Conservation (phyloP, 2,888 invertebrate species). For the Seira sanloemensis region DNA sequence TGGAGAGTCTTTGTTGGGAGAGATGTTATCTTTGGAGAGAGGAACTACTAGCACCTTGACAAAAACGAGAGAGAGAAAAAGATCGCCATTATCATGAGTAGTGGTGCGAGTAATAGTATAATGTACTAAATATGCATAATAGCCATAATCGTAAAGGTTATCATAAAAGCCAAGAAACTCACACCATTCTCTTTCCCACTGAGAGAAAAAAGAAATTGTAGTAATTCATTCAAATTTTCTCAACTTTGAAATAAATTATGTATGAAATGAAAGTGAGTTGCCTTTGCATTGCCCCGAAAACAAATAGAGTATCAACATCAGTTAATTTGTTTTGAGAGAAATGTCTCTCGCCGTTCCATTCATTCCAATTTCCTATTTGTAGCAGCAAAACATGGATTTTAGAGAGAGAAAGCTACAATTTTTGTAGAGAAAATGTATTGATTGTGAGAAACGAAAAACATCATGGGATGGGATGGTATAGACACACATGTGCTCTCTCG, state of each 20-base stretch:
- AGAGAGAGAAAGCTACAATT: too few relatives aligned
- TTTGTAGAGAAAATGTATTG: too few relatives aligned
- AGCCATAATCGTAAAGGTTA: constrained; percentile 51
- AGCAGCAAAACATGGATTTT: too few relatives aligned
- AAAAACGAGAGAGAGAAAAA: neutral
- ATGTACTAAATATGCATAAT: constrained; percentile 60
- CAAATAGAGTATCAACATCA: constrained; percentile 10
- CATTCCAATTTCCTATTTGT: constrained; percentile 3
- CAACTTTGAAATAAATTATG: constrained; percentile 50
- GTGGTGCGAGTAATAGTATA: constrained; percentile 14
- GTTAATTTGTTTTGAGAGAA: neutral
- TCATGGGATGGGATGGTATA: too few relatives aligned
- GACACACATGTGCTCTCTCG: too few relatives aligned
- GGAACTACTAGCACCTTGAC: constrained; percentile 16
- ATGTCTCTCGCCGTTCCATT: too few relatives aligned
- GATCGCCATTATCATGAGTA: constrained; percentile 10
- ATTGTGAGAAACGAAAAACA: too few relatives aligned
- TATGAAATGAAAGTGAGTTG: constrained; percentile 21
- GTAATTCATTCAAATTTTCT: constrained; percentile 43
- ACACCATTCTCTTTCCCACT: constrained; percentile 14
- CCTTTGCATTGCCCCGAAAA: neutral
- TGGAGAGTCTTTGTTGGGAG: too few relatives aligned
- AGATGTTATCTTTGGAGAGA: constrained; percentile 2
- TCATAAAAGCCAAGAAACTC: constrained; percentile 34
- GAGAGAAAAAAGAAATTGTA: too few relatives aligned